Conservation (phyloP, 2,797 vertebrate genomes). For the Platyrinchus mystaceus region DNA sequence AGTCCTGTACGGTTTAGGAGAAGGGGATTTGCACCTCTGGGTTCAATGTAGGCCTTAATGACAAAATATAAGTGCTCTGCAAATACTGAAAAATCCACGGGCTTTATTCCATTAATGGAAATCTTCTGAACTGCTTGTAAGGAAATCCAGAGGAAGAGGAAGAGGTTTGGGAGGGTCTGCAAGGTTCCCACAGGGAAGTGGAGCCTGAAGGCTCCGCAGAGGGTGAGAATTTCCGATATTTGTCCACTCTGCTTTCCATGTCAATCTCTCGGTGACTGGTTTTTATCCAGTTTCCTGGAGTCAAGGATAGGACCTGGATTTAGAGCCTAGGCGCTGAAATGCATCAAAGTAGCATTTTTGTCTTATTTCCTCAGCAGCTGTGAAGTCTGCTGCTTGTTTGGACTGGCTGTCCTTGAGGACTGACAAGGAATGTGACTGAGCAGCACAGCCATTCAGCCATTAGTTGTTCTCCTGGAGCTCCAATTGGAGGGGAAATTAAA, state of each 20-base stretch:
- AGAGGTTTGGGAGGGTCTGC: neutral
- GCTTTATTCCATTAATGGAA: neutral
- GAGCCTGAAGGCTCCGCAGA: neutral
- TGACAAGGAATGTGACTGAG: slow-evolving; percentile 8
- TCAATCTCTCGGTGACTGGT: neutral
- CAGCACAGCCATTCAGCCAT: neutral
- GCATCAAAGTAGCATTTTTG: neutral
- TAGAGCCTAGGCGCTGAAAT: neutral
- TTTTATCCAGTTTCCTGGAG: slow-evolving; percentile 25
- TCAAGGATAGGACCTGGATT: neutral
- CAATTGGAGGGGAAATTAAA: slow-evolving; percentile 17
- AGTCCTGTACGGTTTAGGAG: neutral
- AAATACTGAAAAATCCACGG: neutral
- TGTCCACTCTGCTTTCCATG: neutral
- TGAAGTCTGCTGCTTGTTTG: slow-evolving; percentile 14
- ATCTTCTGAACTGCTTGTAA: neutral
- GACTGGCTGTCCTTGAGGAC: slow-evolving; percentile 6
- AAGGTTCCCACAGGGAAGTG: neutral
- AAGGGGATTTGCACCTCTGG: neutral
- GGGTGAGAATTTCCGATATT: neutral
- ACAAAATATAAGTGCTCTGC: neutral
- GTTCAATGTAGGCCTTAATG: rapidly evolving
- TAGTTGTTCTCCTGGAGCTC: slow-evolving; percentile 1
- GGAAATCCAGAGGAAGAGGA: neutral
- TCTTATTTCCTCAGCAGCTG: neutral